phyloP scores from a whole-genome alignment of 2,113 vertebrate genomes.

The Zootoca vivipara region DNA sequence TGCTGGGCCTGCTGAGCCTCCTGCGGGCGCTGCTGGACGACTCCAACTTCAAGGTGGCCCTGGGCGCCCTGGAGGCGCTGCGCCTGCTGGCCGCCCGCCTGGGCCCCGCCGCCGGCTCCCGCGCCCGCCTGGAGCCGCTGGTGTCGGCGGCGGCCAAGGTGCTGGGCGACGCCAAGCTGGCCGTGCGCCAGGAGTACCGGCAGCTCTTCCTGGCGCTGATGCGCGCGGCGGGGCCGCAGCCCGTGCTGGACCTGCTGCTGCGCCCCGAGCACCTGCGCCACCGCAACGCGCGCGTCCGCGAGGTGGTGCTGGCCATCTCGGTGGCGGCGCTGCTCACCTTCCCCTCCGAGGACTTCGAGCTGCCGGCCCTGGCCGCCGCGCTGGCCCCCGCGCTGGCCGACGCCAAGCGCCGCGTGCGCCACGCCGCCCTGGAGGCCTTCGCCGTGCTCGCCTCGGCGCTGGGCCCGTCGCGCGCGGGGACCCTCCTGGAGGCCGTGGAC shows the following conservation, averaged over 20 bases:
- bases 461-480: conserved; percentile 77
- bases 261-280: conserved; percentile 76
- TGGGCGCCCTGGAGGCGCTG: conserved; percentile 83
- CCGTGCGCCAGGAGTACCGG: conserved; percentile 82
- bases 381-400: conserved; percentile 86
- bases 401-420: conserved; percentile 84
- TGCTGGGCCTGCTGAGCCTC: conserved; percentile 81
- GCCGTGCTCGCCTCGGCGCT: conserved; percentile 81
- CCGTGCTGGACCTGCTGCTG: conserved; percentile 82
- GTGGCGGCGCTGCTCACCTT: conserved; percentile 83
- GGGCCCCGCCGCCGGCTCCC: conserved; percentile 49
- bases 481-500: conserved; percentile 84
- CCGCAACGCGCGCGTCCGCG: conserved; percentile 82
- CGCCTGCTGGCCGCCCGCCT: conserved; percentile 83
- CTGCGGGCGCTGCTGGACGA: conserved; percentile 81
- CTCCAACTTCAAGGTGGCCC: conserved; percentile 87
- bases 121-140: conserved; percentile 76
- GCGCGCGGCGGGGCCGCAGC: conserved; percentile 78
- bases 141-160: conserved; percentile 79
- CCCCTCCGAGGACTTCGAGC: conserved; percentile 83
- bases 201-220: conserved; percentile 82
- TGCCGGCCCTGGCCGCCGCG: conserved; percentile 79
- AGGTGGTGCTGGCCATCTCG: conserved; percentile 85
- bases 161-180: conserved; percentile 81
- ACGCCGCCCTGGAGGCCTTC: conserved; percentile 86